Percentiles rank a stretch among this genome's conserved stretches.
phyloP scores from a whole-genome alignment of 1,140 invertebrate genomes.

The Tetramorium alpestre region DNA sequence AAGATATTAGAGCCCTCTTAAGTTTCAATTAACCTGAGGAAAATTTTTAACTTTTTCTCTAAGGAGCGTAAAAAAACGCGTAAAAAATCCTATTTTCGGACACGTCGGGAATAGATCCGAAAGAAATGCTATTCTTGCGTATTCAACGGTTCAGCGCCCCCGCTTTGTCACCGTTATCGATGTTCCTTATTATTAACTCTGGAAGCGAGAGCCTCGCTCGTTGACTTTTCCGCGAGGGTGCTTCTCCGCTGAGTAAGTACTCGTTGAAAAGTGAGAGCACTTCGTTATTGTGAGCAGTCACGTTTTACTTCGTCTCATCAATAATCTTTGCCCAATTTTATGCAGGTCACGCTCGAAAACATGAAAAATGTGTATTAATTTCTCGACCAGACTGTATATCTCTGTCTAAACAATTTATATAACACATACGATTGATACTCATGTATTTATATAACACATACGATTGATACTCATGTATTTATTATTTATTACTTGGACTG shows the following conservation, averaged over 20 bases:
- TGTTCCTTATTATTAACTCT: constrained; percentile 26
- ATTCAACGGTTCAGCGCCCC: constrained; percentile 72
- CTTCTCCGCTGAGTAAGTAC: constrained; percentile 64
- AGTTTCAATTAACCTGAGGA: not conserved
- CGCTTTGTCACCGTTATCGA: constrained; percentile 6
- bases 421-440: not conserved
- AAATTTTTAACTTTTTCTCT: not conserved
- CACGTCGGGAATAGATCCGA: not conserved
- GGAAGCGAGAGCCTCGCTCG: not conserved
- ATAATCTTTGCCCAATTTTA: not conserved
- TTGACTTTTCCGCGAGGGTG: constrained; percentile 72
- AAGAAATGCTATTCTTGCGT: constrained; percentile 65
- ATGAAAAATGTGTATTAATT: not conserved
- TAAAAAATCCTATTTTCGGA: not conserved
- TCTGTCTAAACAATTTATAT: not conserved
- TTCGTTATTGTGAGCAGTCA: constrained; percentile 73
- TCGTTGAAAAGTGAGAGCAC: constrained; percentile 75
- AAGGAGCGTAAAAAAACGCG: not conserved
- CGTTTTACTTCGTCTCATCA: constrained; percentile 73
- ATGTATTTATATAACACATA: not conserved
- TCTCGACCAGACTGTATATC: not conserved
- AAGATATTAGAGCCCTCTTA: not conserved
- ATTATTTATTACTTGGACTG: not conserved
- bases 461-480: not conserved
- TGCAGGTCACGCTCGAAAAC: not conserved